Evolutionary conservation across 2,888 invertebrate genomes (phyloP).

Genomic region (Disparrhopalites patrizii): DNA sequence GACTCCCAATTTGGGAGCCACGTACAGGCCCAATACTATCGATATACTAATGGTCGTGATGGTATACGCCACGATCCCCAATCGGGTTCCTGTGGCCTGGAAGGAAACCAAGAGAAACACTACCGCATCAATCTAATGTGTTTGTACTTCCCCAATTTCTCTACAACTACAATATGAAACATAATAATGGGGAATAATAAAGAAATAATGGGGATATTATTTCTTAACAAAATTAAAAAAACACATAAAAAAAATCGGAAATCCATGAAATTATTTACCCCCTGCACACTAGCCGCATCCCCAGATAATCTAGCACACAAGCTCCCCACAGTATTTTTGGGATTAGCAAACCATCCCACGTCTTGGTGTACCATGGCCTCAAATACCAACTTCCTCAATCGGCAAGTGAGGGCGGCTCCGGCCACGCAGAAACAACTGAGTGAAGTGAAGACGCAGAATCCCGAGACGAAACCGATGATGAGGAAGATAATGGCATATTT

Average conservation of each 20-base stretch:
- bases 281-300: slow-evolving; percentile 74
- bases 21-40: slow-evolving; percentile 45
- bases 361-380: slow-evolving; percentile 67
- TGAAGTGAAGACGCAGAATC: slow-evolving; percentile 51
- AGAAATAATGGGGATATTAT: not conserved
- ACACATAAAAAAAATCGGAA: too few relatives aligned
- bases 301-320: slow-evolving; percentile 69
- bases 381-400: slow-evolving; percentile 65
- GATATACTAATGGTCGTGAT: slow-evolving; percentile 48
- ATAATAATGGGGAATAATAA: not conserved
- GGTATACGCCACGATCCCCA: slow-evolving; percentile 49
- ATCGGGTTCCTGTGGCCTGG: slow-evolving; percentile 50
- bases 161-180: not conserved
- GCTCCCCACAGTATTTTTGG: slow-evolving; percentile 68
- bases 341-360: slow-evolving; percentile 60
- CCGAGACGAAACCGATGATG: slow-evolving; percentile 50
- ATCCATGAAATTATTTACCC: slow-evolving; percentile 56
- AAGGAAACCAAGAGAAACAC: not conserved
- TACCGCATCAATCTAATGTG: not conserved
- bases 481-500: slow-evolving; percentile 50
- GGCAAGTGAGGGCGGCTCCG: slow-evolving; percentile 72
- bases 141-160: not conserved
- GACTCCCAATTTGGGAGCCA: slow-evolving; percentile 49
- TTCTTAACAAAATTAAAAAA: not conserved
- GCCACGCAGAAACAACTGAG: slow-evolving; percentile 70